These are phyloP conservation scores for Steromphala cineraria DNA, from an alignment of 2,888 invertebrate species.

Conservation along the genomic window DNA sequence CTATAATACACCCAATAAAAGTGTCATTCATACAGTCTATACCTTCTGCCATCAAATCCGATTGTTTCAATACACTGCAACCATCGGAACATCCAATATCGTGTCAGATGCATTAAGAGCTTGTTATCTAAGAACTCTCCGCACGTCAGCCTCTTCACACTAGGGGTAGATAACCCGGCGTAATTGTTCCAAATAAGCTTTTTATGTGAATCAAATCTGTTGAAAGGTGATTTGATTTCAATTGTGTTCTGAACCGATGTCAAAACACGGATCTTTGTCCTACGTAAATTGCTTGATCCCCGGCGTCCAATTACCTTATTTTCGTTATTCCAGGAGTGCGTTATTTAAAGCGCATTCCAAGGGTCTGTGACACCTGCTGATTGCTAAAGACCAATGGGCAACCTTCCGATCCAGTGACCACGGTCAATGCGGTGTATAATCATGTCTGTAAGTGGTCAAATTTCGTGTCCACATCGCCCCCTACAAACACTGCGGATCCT, in stretches of 20 bases:
- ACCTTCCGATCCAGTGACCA: neutral
- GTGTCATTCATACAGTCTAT: too few species aligned
- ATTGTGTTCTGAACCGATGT: neutral
- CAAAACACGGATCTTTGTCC: slow-evolving; percentile 1
- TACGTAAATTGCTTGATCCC: neutral
- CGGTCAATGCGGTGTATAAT: neutral
- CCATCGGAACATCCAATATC: neutral
- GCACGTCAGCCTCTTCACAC: neutral
- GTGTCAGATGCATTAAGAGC: neutral
- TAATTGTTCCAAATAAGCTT: neutral
- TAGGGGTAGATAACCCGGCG: neutral
- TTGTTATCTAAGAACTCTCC: neutral
- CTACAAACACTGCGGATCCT: neutral
- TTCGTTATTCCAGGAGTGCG: neutral
- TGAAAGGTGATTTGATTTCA: slow-evolving; percentile 12
- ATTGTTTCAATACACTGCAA: neutral
- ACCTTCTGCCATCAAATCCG: neutral
- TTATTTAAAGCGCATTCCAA: neutral
- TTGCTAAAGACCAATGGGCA: neutral
- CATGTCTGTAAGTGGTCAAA: slow-evolving; percentile 16
- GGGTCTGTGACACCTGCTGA: neutral
- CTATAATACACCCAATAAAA: too few species aligned
- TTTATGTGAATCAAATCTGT: neutral
- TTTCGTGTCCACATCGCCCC: neutral
- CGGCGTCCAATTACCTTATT: neutral